phyloP scores from a whole-genome alignment of 2,113 vertebrate species.

The Gallinago paraguaiae region DNA sequence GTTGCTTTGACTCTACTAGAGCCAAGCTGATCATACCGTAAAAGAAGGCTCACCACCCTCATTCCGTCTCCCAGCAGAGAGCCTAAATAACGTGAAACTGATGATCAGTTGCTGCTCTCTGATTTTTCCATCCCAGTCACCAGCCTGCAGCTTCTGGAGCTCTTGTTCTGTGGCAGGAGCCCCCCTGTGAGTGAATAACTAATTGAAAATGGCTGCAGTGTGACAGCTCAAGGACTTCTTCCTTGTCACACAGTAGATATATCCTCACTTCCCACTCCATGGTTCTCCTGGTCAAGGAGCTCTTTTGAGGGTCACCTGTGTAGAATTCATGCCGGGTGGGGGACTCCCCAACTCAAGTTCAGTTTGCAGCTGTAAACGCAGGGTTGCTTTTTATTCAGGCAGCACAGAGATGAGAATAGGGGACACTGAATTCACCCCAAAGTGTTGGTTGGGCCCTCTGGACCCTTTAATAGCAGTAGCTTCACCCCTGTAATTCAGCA shows the following conservation, averaged over 20 bases:
- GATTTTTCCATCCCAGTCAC: neutral
- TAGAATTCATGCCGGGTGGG: neutral
- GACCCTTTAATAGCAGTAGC: neutral
- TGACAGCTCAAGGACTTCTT: neutral
- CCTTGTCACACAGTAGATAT: accelerated
- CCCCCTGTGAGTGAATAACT: neutral
- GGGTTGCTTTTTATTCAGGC: neutral
- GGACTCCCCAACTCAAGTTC: neutral
- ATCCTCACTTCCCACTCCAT: neutral
- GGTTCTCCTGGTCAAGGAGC: neutral
- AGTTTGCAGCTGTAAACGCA: neutral
- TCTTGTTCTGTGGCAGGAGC: neutral
- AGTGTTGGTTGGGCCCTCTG: neutral
- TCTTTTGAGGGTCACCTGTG: neutral
- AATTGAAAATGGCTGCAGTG: accelerated
- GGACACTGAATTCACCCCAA: neutral
- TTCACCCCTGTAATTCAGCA: neutral
- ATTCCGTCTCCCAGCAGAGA: neutral
- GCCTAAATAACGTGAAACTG: neutral
- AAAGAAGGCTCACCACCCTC: neutral
- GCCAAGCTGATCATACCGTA: neutral
- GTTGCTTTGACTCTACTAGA: neutral
- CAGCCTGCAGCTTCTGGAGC: neutral
- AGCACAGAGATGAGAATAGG: neutral
- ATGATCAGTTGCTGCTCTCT: neutral